Base-by-base conservation (phyloP, 2,113 vertebrate genomes). In the Chamaetylas fuelleborni region DNA sequence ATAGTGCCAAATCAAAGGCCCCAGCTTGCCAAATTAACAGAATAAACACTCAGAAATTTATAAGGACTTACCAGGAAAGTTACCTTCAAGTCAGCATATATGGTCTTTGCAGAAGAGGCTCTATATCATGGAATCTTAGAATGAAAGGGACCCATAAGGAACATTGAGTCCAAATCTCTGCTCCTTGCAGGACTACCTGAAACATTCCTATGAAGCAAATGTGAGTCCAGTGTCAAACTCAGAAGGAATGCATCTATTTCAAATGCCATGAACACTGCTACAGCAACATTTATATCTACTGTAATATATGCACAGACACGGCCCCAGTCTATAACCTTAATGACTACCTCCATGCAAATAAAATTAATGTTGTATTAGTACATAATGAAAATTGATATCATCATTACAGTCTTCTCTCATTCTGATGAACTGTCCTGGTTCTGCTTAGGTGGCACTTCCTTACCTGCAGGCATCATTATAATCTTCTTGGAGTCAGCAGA, bases 51-150 rank as follows among this genome's bases (percentile, higher is more conserved):
- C 48, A 69, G 23, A 74, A 80, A 65, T 76, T 50, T 47, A 9
- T 40, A 25, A 10, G 45, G n/a, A n/a, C 6, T 31, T 70, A 29
- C 0, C 23, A 45, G 51, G 64, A 66, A 86, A 60, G 19, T 42
- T 47, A 51, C 12, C 13, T 58, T 82, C 34, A 74, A 42, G 53
- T 50, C 50, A 73, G 54, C 43, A 50, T 6, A 0, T 10, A 7
- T 0, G 6, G 14, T 69, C 40, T 87, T 64, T 57, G 61, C n/a
- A 81, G 36, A 80, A 71, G 67, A 88, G 34, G 40, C 65, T 29
- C 20, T 22, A 0, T 31, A 6, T 45, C 1, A 1, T 12, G 24
- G 17, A 72, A n/a, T 50, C 26, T 11, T 8, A 14, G n/a, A 61
- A 14, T 53, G 57, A 42, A 80, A 58, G 65, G 13, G 31, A 54